Conservation (phyloP, 2,113 vertebrate species). For the Tapirus terrestris region DNA sequence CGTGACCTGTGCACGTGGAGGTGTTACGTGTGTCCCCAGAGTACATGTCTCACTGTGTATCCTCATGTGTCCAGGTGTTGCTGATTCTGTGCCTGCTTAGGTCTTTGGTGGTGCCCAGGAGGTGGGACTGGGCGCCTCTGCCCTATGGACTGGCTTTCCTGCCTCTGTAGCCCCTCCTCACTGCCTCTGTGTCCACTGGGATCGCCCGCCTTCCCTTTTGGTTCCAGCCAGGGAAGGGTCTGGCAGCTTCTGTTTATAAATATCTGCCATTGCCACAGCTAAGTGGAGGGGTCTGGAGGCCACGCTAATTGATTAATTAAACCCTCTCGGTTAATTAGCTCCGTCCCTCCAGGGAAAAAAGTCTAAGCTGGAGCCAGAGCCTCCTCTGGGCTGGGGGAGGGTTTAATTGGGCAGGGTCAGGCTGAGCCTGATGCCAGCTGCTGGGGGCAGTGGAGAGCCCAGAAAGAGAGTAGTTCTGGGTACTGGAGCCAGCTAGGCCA, state of each 20-base stretch:
- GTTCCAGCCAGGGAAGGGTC: conserved; percentile 40
- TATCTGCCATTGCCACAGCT: conserved; percentile 51
- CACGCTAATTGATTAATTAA: conserved; percentile 83
- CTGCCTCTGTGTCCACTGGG: background rate
- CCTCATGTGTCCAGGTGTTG: background rate
- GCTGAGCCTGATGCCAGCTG: conserved; percentile 42
- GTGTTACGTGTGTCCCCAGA: background rate
- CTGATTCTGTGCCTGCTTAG: background rate
- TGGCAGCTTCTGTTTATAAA: conserved; percentile 69
- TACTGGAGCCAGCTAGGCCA: background rate
- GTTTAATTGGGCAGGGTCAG: conserved; percentile 52
- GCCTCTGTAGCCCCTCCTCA: background rate
- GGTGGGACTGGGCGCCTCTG: background rate
- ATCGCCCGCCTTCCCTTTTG: background rate
- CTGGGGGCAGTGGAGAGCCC: background rate
- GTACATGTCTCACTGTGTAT: rapidly evolving
- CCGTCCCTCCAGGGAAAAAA: conserved; percentile 67
- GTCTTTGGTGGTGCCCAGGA: background rate
- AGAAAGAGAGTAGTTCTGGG: background rate
- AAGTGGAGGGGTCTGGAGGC: conserved; percentile 80
- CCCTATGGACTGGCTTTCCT: background rate
- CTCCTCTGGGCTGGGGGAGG: conserved; percentile 29
- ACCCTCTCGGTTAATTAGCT: conserved; percentile 81
- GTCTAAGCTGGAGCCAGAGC: conserved; percentile 61
- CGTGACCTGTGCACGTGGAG: rapidly evolving